Conservation (phyloP, 2,797 vertebrate genomes). For the Pangasius mekongensis region DNA sequence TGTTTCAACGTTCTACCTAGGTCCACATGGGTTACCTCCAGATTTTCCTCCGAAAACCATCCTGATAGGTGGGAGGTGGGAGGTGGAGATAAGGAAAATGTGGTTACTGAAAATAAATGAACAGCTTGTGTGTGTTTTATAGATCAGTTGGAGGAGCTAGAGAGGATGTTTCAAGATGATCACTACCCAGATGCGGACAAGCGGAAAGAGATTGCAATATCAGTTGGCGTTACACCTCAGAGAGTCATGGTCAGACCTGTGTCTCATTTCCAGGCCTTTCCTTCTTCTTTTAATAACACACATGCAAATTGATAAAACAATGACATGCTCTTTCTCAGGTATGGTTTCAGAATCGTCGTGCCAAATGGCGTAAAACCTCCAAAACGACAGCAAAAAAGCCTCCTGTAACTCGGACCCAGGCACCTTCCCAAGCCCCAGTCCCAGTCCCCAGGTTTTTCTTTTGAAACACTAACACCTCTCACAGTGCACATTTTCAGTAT, state of each 20-base stretch:
- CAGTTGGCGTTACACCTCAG: conserved; percentile 91
- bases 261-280: not conserved
- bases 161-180: conserved; percentile 88
- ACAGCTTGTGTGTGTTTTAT: conserved; percentile 25
- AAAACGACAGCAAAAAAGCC: conserved; percentile 62
- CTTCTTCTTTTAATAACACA: not conserved
- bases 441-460: conserved; percentile 41
- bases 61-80: not conserved
- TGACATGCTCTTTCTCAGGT: conserved; percentile 74
- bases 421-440: conserved; percentile 23
- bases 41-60: not conserved
- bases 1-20: not conserved
- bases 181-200: conserved; percentile 93
- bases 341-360: conserved; percentile 97
- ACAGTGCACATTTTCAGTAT: not conserved
- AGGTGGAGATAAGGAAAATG: not conserved
- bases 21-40: not conserved
- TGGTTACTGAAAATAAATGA: not conserved
- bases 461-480: not conserved
- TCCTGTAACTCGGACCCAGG: conserved; percentile 12
- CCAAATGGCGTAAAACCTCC: conserved; percentile 88
- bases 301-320: not conserved
- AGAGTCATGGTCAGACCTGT: conserved; percentile 85
- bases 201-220: conserved; percentile 85
- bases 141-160: conserved; percentile 90